Conservation (phyloP, 1,140 invertebrate species). For the Brachionus paranguensis region DNA sequence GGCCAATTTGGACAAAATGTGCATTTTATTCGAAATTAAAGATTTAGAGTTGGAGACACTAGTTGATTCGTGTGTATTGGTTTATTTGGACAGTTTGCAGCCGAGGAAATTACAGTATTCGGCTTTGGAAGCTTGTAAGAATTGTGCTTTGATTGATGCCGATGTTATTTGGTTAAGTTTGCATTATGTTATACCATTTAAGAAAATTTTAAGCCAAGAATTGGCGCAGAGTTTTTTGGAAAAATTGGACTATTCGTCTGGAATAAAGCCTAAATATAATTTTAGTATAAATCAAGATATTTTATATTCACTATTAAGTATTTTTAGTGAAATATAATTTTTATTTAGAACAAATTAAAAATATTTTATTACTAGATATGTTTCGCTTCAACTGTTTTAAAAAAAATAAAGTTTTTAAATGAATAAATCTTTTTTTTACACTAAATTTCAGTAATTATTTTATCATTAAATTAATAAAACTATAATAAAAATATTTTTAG, state of each 20-base stretch:
- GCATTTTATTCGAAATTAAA: conserved; percentile 27
- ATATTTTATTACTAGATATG: neutral
- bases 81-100: conserved; percentile 7
- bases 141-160: conserved; percentile 11
- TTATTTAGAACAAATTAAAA: neutral
- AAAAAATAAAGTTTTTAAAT: neutral
- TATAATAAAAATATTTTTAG: too few relatives aligned
- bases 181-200: conserved; percentile 30
- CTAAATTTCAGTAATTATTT: too few relatives aligned
- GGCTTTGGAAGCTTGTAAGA: conserved; percentile 15
- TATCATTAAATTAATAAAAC: too few relatives aligned
- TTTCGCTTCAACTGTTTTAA: neutral
- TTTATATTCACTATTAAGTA: neutral
- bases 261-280: conserved; percentile 8
- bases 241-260: neutral
- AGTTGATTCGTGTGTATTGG: neutral
- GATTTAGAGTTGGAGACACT: conserved; percentile 8
- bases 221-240: neutral
- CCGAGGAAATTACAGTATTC: neutral
- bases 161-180: conserved; percentile 31
- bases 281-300: neutral
- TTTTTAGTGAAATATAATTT: conserved; percentile 4
- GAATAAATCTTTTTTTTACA: neutral
- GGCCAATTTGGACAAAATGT: conserved; percentile 36
- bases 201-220: neutral